Conservation (phyloP, 2,888 invertebrate species). For the Phyllotreta striolata region DNA sequence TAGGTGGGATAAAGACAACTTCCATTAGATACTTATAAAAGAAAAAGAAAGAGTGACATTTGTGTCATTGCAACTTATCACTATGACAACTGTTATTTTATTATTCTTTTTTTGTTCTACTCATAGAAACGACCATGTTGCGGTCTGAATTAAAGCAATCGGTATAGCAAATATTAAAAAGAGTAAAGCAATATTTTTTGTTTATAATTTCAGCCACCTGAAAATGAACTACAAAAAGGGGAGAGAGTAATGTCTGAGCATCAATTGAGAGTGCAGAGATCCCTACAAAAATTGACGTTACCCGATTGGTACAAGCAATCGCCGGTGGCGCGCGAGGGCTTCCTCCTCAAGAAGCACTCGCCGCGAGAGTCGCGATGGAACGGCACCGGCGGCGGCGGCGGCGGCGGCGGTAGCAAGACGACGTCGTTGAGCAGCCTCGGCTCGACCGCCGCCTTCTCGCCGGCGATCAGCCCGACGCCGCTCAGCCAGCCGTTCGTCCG, state of each 20-base stretch:
- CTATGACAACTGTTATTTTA: no score
- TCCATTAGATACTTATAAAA: no score
- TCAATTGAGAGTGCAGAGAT: constrained; percentile 91
- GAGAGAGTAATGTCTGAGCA: constrained; percentile 91
- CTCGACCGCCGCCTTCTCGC: constrained; percentile 56
- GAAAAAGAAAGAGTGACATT: no score
- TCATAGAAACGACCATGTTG: no score
- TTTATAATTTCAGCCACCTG: constrained; percentile 78
- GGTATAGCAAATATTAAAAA: no score
- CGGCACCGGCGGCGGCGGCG: constrained; percentile 54
- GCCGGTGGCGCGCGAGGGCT: constrained; percentile 79
- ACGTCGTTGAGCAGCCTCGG: constrained; percentile 84
- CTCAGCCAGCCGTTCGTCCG: constrained; percentile 65
- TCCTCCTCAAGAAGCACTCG: constrained; percentile 76
- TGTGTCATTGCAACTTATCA: no score
- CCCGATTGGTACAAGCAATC: constrained; percentile 91
- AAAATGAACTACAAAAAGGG: constrained; percentile 92
- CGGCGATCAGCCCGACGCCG: constrained; percentile 58
- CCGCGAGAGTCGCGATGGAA: constrained; percentile 60
- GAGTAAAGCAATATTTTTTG: no score
- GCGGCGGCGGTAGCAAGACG: constrained; percentile 82
- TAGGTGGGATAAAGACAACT: no score
- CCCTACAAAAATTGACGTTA: constrained; percentile 91
- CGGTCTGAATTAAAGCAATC: no score
- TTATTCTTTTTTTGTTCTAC: no score